Percentiles rank a stretch among this genome's conserved stretches.
Conservation (phyloP, 2,888 invertebrate genomes). For the Nymphalis c-album region DNA sequence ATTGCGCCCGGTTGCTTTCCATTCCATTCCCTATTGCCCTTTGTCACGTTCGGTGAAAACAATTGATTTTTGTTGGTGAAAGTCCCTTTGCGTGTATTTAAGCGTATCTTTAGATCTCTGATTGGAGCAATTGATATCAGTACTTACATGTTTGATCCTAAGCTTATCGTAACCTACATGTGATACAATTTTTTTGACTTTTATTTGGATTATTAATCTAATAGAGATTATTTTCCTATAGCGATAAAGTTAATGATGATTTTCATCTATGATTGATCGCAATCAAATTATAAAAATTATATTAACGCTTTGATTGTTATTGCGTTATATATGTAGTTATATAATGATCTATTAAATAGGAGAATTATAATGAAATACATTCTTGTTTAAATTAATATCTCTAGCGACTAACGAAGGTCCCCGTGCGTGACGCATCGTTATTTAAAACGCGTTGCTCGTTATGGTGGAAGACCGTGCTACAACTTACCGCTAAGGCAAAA, state of each 20-base stretch:
- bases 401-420: background rate
- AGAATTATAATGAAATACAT: background rate
- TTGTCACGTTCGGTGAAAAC: slow-evolving; percentile 52
- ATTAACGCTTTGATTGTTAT: too few relatives aligned
- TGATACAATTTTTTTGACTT: background rate
- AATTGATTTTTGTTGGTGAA: slow-evolving; percentile 59
- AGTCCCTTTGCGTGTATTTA: slow-evolving; percentile 43
- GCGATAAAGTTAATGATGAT: too few relatives aligned
- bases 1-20: slow-evolving; percentile 47
- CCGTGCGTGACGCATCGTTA: slow-evolving; percentile 16
- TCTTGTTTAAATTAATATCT: slow-evolving; percentile 8
- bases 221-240: too few relatives aligned
- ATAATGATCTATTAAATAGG: background rate
- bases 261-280: too few relatives aligned
- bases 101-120: slow-evolving; percentile 28
- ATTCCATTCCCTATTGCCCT: slow-evolving; percentile 43
- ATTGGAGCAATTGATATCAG: slow-evolving; percentile 27
- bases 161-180: background rate
- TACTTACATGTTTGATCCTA: slow-evolving; percentile 6
- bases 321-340: background rate
- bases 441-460: slow-evolving; percentile 23
- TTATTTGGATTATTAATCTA: too few relatives aligned
- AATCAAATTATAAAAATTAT: too few relatives aligned
- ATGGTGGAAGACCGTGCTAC: slow-evolving; percentile 27
- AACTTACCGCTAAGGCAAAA: slow-evolving; percentile 19